Conservation (phyloP, 2,797 vertebrate species). For the Pempheris klunzingeri region DNA sequence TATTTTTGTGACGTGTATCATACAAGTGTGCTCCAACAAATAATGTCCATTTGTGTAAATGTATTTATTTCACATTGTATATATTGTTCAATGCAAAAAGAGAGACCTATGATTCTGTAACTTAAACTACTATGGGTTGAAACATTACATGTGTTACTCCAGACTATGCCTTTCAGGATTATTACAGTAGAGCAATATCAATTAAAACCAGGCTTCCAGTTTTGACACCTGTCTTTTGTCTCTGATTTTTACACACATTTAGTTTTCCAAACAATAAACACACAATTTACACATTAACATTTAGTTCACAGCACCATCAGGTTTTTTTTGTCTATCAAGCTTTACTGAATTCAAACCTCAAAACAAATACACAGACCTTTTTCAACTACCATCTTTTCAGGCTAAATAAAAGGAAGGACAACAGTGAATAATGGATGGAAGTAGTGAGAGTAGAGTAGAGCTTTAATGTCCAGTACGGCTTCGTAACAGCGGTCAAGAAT, state of each 20-base stretch:
- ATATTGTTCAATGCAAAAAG: slow-evolving; percentile 99
- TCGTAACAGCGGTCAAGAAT: too few relatives aligned
- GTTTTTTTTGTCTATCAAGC: too few relatives aligned
- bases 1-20: slow-evolving; percentile 99
- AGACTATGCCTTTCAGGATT: slow-evolving; percentile 99
- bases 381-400: not conserved
- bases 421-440: slow-evolving; percentile 2
- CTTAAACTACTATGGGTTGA: slow-evolving; percentile 99
- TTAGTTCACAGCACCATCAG: too few relatives aligned
- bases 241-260: slow-evolving; percentile 68
- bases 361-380: not conserved
- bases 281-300: slow-evolving; percentile 13
- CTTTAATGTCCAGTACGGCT: too few relatives aligned
- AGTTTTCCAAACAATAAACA: not conserved
- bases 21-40: slow-evolving; percentile 99
- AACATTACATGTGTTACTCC: slow-evolving; percentile 98
- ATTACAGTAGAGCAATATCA: slow-evolving; percentile 99
- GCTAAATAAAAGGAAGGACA: slow-evolving; percentile 14
- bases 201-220: slow-evolving; percentile 99
- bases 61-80: slow-evolving; percentile 99
- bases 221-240: slow-evolving; percentile 89
- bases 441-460: too few relatives aligned
- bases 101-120: slow-evolving; percentile 99
- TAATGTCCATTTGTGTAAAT: slow-evolving; percentile 99
- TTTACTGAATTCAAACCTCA: too few relatives aligned